A percentile compares a stretch with the other conserved stretches of the same genome.
These are phyloP conservation scores for Caerostris extrusa DNA, from an alignment of 1,140 invertebrate genomes.

Conservation along the genomic window DNA sequence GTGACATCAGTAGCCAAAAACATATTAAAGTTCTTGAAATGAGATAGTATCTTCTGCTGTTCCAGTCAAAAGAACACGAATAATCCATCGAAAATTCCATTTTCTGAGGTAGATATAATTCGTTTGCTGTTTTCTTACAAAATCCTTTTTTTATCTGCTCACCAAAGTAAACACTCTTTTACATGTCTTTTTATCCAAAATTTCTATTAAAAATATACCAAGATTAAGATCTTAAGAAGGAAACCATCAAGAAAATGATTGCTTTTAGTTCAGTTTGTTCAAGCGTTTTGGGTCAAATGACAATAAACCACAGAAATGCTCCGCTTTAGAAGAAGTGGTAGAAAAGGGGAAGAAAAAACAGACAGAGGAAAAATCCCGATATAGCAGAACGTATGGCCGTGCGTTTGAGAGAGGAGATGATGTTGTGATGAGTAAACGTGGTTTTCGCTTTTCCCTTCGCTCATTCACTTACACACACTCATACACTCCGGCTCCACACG, in stretches of 20 bases:
- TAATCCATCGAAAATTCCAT: conserved; percentile 65
- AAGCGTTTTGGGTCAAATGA: not conserved
- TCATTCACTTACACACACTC: conserved; percentile 52
- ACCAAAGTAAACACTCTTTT: not conserved
- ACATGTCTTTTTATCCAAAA: not conserved
- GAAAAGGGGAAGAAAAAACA: not conserved
- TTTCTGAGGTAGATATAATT: not conserved
- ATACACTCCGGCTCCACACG: conserved; percentile 67
- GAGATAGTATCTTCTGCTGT: not conserved
- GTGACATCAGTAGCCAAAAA: conserved; percentile 47
- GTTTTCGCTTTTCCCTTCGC: conserved; percentile 58
- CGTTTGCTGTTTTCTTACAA: not conserved
- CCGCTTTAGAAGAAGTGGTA: not conserved
- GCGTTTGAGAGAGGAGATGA: conserved; percentile 45
- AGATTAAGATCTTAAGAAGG: not conserved
- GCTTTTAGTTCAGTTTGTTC: not conserved
- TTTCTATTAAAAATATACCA: not conserved
- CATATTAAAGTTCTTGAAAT: conserved; percentile 24
- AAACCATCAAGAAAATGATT: not conserved
- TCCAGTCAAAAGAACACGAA: not conserved
- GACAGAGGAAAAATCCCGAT: conserved; percentile 24
- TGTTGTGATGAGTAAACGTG: conserved; percentile 76
- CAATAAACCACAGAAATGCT: conserved; percentile 11
- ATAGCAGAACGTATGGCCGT: conserved; percentile 39
- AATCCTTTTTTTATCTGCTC: too few species aligned